These are phyloP conservation scores for Semibalanus balanoides DNA, from an alignment of 1,140 invertebrate genomes.

Conservation along the genomic window DNA sequence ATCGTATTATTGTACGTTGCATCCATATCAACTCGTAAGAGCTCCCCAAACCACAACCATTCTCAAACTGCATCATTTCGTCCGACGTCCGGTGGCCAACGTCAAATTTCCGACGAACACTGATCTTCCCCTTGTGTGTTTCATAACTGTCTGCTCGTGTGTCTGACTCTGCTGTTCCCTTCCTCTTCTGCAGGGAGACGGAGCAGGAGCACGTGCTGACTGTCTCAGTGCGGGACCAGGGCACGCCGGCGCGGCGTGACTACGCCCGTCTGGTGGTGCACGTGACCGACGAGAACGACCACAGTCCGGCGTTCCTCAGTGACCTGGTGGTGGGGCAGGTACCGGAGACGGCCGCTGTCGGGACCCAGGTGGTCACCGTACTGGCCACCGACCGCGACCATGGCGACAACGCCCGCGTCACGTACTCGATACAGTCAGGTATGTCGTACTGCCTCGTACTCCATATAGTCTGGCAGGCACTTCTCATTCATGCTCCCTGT, in stretches of 20 bases:
- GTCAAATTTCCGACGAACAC: too few species aligned
- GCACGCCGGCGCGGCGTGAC: slow-evolving; percentile 65
- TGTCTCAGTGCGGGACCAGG: slow-evolving; percentile 77
- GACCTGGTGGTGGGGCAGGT: slow-evolving; percentile 52
- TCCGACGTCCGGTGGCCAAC: too few species aligned
- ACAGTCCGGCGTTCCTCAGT: slow-evolving; percentile 62
- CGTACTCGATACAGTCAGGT: slow-evolving; percentile 35
- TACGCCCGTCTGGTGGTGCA: slow-evolving; percentile 42
- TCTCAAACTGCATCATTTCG: too few species aligned
- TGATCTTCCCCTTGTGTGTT: too few species aligned
- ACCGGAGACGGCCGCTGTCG: slow-evolving; percentile 54
- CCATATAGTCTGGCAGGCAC: too few species aligned
- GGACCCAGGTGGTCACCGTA: slow-evolving; percentile 52
- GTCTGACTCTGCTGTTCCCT: too few species aligned
- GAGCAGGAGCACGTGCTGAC: slow-evolving; percentile 56
- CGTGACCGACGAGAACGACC: slow-evolving; percentile 74
- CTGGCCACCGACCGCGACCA: slow-evolving; percentile 61
- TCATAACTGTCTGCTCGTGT: too few species aligned
- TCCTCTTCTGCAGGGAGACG: slow-evolving; percentile 4
- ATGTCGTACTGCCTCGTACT: too few species aligned
- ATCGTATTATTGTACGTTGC: too few species aligned
- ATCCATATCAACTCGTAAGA: too few species aligned
- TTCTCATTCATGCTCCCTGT: too few species aligned
- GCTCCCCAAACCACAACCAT: too few species aligned
- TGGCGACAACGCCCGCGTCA: slow-evolving; percentile 59